Percentiles rank a stretch among this genome's conserved stretches.
Conservation (phyloP, 2,113 vertebrate species). For the Ia io region DNA sequence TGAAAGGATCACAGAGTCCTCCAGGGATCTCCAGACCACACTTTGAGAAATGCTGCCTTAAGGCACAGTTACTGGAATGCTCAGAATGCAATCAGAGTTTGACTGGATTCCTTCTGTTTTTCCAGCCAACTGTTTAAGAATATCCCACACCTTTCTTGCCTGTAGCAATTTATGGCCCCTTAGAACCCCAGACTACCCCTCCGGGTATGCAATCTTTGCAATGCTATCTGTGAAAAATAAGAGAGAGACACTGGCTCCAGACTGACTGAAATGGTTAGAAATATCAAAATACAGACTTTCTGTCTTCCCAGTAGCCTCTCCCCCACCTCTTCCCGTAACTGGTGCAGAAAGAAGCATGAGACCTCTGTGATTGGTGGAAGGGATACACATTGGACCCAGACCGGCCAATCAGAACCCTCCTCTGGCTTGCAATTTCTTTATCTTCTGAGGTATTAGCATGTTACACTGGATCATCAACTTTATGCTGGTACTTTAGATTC, state of each 20-base stretch:
- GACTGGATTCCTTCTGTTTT: background rate
- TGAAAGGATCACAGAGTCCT: background rate
- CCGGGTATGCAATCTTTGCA: background rate
- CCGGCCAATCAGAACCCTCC: background rate
- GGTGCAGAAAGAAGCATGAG: background rate
- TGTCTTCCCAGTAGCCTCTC: background rate
- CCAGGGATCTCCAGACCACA: background rate
- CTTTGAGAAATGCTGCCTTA: conserved; percentile 16
- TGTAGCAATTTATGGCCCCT: background rate
- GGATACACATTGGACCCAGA: background rate
- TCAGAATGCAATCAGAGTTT: conserved; percentile 14
- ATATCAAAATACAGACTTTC: background rate
- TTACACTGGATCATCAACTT: background rate
- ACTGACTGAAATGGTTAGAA: background rate
- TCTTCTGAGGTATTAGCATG: background rate
- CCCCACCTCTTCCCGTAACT: background rate
- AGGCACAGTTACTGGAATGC: background rate
- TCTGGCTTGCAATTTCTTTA: background rate
- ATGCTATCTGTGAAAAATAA: background rate
- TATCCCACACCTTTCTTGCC: conserved; percentile 29
- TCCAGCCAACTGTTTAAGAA: background rate
- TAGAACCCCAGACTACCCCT: background rate
- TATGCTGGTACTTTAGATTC: background rate
- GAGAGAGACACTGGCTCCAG: background rate
- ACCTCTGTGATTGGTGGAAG: background rate